Conservation (phyloP, 2,113 vertebrate genomes). For the Elaphurus davidianus region DNA sequence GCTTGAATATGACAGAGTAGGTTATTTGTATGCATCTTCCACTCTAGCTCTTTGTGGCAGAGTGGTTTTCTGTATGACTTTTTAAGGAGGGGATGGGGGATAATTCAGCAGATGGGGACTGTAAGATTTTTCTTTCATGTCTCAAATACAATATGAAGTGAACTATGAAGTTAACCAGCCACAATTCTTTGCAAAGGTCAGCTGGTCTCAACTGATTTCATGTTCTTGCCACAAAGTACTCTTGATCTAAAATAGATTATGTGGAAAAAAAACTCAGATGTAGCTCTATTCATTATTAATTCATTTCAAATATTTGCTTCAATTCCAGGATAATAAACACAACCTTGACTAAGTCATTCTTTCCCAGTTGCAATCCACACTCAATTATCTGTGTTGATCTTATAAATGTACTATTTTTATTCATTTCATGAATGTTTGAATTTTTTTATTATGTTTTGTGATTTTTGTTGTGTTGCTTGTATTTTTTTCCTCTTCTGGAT, state of each 20-base stretch:
- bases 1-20: background rate
- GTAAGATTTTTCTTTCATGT: constrained; percentile 56
- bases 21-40: background rate
- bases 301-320: constrained; percentile 56
- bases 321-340: constrained; percentile 30
- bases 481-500: background rate
- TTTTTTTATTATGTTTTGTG: background rate
- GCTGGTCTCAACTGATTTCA: constrained; percentile 49
- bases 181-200: constrained; percentile 60
- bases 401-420: constrained; percentile 5
- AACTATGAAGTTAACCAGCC: constrained; percentile 59
- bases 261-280: constrained; percentile 6
- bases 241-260: constrained; percentile 64
- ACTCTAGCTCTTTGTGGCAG: background rate
- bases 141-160: constrained; percentile 59
- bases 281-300: constrained; percentile 40
- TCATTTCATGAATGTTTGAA: background rate
- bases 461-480: background rate
- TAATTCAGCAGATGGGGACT: constrained; percentile 40
- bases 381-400: background rate
- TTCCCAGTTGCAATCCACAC: background rate
- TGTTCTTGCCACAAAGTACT: constrained; percentile 56
- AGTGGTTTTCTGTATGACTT: constrained; percentile 19
- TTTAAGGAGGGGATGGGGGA: background rate
- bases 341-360: background rate